Evolutionary conservation across 2,113 vertebrate genomes (phyloP), one percentile per base, ranked within the genome.

Genomic region (Toxostoma redivivum): DNA sequence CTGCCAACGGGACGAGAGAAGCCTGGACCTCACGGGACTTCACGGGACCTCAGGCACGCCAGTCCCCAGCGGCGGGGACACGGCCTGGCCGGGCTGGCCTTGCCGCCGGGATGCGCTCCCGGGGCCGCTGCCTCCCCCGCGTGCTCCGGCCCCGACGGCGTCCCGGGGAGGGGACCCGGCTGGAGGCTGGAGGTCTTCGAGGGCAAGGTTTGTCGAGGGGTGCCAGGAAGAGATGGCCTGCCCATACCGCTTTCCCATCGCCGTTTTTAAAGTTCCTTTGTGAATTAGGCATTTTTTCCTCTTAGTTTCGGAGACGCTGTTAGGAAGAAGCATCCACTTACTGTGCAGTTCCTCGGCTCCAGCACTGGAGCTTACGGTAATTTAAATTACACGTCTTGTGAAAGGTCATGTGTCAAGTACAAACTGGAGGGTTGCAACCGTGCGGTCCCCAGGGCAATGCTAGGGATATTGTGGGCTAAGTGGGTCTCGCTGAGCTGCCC

Each of bases 181-280:
- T 3, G 65, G 13, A 30, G 60, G 25, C 28, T 5, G 66, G 21
- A 21, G 65, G 30, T 50, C 50, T 80, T 31, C 25, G 40, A 42
- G 42, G 50, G 50, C 66, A 42, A 15, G 31, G 57, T 31, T 35
- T n/a, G 35, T 15, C 8, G 15, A 50, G 67, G 27, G 37, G 51
- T 38, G 16, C 13, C 33, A 2, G 38, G 38, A 9, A 23, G 31
- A 25, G 47, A 1, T 7, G 11, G 57, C 17, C n/a, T 28, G 71
- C 30, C 69, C 2, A 0, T 3, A 0, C 7, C 16, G 13, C 8
- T 27, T 20, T 45, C 17, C 15, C 38, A 3, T 8, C 25, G 42
- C 37, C 3, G 10, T 4, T 14, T 27, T 38, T 6, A 2, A 45
- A 24, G 42, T 48, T 61, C 17, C 19, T 50, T 16, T 6, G 44